Percentiles rank a stretch among this genome's conserved stretches.
Conservation (phyloP, 2,888 invertebrate species). For the Chloroclystis v-ata region DNA sequence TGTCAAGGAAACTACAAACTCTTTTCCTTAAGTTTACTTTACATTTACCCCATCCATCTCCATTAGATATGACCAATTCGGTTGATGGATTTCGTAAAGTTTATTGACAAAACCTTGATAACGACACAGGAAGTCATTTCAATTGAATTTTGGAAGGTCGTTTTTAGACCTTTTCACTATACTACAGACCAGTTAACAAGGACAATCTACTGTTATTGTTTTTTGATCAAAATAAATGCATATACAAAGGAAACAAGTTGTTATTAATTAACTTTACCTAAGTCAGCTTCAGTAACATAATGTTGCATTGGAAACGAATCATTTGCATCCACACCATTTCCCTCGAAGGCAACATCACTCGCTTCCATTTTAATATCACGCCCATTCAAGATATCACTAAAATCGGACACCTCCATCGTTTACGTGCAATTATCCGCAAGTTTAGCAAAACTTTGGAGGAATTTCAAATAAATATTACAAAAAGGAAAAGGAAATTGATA, state of each 20-base stretch:
- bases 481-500: constrained; percentile 58
- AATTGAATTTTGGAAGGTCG: neutral
- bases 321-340: constrained; percentile 45
- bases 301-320: constrained; percentile 64
- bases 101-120: neutral
- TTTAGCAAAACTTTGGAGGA: constrained; percentile 35
- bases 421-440: constrained; percentile 12
- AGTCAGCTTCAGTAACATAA: constrained; percentile 69
- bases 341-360: constrained; percentile 50
- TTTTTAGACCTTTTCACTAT: neutral
- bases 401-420: constrained; percentile 65
- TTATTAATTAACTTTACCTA: constrained; percentile 47
- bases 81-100: too few relatives aligned
- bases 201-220: too few relatives aligned
- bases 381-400: constrained; percentile 63
- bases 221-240: too few relatives aligned
- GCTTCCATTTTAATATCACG: constrained; percentile 69
- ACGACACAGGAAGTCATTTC: neutral
- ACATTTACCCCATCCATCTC: too few relatives aligned
- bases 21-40: too few relatives aligned
- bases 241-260: too few relatives aligned
- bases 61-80: too few relatives aligned
- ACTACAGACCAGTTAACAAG: too few relatives aligned
- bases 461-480: constrained; percentile 26
- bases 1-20: too few relatives aligned